These are phyloP conservation scores for Falco novaeseelandiae DNA, from an alignment of 2,797 vertebrate species.

Conservation along the genomic window DNA sequence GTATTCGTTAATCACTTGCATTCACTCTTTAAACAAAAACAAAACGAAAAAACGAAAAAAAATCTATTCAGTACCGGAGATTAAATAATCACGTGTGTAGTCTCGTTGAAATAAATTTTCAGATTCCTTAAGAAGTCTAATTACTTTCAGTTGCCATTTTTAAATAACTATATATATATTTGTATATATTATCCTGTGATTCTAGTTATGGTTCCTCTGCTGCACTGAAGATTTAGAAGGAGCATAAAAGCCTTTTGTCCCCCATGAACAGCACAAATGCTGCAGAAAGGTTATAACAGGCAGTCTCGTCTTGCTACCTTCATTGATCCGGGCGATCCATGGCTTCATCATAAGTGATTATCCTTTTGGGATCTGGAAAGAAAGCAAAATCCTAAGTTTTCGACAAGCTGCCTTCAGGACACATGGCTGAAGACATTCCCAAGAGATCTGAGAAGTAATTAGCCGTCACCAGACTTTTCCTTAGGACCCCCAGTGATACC, in stretches of 20 bases:
- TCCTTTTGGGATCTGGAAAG: constrained; percentile 84
- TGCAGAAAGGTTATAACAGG: constrained; percentile 77
- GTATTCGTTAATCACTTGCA: constrained; percentile 78
- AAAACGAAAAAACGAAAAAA: constrained; percentile 35
- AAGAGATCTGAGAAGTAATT: not conserved
- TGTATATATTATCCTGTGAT: constrained; percentile 84
- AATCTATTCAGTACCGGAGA: constrained; percentile 79
- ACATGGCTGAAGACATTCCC: not conserved
- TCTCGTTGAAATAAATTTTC: constrained; percentile 80
- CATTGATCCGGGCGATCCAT: constrained; percentile 86
- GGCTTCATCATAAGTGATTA: constrained; percentile 87
- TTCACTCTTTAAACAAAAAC: constrained; percentile 74
- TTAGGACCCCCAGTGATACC: not conserved
- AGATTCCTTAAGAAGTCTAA: constrained; percentile 82
- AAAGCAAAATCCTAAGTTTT: constrained; percentile 2
- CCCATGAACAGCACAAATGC: constrained; percentile 77
- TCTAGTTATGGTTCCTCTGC: constrained; percentile 83
- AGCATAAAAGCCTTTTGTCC: constrained; percentile 79
- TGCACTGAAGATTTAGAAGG: constrained; percentile 80
- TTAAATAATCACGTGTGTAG: constrained; percentile 81
- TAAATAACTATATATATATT: constrained; percentile 85
- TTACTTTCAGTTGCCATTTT: constrained; percentile 80
- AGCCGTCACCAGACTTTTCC: not conserved
- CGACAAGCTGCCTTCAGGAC: not conserved
- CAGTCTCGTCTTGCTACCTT: constrained; percentile 76